Conservation (phyloP, 2,888 invertebrate species). For the Rhagonycha fulva region DNA sequence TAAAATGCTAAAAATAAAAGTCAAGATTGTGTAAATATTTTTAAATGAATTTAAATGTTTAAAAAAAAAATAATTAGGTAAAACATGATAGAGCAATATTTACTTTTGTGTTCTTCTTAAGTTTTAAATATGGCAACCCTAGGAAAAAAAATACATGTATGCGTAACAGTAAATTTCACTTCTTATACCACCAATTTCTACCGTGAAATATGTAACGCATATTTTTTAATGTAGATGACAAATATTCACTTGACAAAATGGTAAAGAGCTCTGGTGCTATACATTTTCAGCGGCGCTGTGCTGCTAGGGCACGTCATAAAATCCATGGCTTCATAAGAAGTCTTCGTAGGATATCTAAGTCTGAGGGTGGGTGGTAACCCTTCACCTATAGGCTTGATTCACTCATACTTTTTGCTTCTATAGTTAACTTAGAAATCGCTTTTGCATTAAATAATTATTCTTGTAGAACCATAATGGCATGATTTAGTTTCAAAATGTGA, state of each 20-base stretch:
- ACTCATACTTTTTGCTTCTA: conserved; percentile 30
- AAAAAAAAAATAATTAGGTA: no score
- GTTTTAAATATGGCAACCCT: background rate
- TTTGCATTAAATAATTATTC: conserved; percentile 1
- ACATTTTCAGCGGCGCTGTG: conserved; percentile 60
- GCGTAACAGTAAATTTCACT: background rate
- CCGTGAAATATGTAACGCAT: background rate
- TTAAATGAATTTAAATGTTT: no score
- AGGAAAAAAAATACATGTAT: background rate
- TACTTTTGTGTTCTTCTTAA: background rate
- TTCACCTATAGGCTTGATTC: conserved; percentile 35
- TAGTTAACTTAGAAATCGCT: conserved; percentile 4
- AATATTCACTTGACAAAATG: conserved; percentile 44
- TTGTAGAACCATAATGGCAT: background rate
- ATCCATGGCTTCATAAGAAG: conserved; percentile 69
- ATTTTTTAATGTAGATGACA: conserved; percentile 15
- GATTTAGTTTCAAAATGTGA: conserved; percentile 1
- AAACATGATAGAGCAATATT: no score
- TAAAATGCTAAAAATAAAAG: no score
- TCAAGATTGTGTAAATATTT: no score
- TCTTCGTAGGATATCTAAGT: conserved; percentile 54
- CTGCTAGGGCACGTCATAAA: conserved; percentile 65
- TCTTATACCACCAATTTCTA: background rate
- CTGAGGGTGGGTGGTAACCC: conserved; percentile 49
- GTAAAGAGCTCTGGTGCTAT: conserved; percentile 59